phyloP scores from a whole-genome alignment of 2,888 invertebrate genomes.

The Scelioninae gen. 2 region DNA sequence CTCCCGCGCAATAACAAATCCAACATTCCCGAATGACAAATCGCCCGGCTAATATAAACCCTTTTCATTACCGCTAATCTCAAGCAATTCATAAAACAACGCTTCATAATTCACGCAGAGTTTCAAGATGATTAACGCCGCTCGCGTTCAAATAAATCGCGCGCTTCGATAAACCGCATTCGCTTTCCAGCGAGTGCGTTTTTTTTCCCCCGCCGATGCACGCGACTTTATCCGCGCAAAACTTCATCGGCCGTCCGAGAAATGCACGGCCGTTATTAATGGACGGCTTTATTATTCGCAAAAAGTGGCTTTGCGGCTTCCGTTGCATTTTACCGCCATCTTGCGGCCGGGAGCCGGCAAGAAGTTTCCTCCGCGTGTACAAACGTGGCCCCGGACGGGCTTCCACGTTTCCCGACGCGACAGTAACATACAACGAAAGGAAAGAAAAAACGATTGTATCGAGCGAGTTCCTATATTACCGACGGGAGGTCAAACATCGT shows the following conservation, averaged over 20 bases:
- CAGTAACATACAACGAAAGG: too few relatives aligned
- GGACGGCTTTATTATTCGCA: constrained; percentile 32
- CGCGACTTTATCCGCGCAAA: constrained; percentile 33
- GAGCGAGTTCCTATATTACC: too few relatives aligned
- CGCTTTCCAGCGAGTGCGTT: constrained; percentile 2
- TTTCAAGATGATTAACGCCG: constrained; percentile 34
- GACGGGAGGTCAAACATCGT: too few relatives aligned
- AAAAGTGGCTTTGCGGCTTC: constrained; percentile 16
- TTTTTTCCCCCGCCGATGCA: constrained; percentile 19
- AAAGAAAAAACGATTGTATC: too few relatives aligned
- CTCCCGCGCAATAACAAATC: background rate
- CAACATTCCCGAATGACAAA: constrained; percentile 32
- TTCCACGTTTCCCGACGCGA: too few relatives aligned
- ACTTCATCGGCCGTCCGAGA: constrained; percentile 32
- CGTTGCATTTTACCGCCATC: too few relatives aligned
- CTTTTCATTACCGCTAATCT: constrained; percentile 43
- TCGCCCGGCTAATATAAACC: constrained; percentile 28
- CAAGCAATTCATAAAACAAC: constrained; percentile 47
- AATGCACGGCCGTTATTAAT: constrained; percentile 41
- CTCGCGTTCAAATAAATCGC: constrained; percentile 39
- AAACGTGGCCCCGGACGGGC: too few relatives aligned
- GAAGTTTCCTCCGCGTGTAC: too few relatives aligned
- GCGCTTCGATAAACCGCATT: constrained; percentile 35
- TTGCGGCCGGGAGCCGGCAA: too few relatives aligned
- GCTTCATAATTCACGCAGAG: constrained; percentile 38